A percentile compares a stretch with the other conserved stretches of the same genome.
Evolutionary conservation across 2,113 vertebrate genomes (phyloP).

Genomic region (Ornithorhynchus anatinus): DNA sequence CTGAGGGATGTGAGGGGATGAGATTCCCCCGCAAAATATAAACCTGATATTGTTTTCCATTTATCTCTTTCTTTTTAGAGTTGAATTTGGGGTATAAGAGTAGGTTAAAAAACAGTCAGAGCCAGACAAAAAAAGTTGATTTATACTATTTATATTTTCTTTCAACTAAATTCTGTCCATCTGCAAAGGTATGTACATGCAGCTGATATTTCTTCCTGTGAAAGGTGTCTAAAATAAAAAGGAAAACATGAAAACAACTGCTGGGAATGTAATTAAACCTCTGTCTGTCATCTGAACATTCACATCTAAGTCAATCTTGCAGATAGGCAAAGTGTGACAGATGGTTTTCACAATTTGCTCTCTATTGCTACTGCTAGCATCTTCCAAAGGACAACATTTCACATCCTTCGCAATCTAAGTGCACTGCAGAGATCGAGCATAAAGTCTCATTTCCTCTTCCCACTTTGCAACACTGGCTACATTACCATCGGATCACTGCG

Average conservation of each 20-base stretch:
- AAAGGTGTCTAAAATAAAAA: neutral
- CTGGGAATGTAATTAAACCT: constrained; percentile 4
- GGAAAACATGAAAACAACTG: neutral
- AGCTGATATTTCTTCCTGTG: neutral
- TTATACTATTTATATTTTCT: too few species aligned
- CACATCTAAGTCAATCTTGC: neutral
- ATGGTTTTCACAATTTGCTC: neutral
- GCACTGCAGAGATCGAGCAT: neutral
- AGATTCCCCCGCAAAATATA: constrained; percentile 14
- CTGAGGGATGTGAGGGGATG: constrained; percentile 3
- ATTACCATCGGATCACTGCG: neutral
- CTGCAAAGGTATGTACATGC: neutral
- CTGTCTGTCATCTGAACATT: neutral
- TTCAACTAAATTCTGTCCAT: constrained; percentile 24
- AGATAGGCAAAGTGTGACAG: neutral
- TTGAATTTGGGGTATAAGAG: neutral
- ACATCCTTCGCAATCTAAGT: neutral
- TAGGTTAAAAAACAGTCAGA: neutral
- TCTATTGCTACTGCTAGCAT: neutral
- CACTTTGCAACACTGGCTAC: neutral
- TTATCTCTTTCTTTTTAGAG: neutral
- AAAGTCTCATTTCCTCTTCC: neutral
- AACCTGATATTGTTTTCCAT: neutral
- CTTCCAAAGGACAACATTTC: neutral
- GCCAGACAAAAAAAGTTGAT: neutral